Evolutionary conservation across 1,140 invertebrate species (phyloP).

Genomic region (Amyelois transitella): DNA sequence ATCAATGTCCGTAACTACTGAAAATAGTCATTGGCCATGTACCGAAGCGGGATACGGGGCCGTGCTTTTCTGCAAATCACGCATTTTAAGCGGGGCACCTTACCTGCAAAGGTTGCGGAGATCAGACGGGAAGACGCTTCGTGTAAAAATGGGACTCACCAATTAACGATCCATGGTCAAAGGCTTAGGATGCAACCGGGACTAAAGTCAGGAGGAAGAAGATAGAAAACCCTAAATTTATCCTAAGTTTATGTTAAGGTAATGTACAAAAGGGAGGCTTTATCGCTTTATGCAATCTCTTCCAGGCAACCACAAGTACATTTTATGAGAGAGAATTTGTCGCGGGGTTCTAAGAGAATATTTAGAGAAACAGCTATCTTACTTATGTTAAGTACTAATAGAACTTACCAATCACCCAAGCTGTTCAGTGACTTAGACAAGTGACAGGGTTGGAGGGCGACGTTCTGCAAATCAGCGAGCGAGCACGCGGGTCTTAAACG

Average conservation of each 20-base stretch:
- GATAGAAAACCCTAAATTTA: not conserved
- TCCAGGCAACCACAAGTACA: too few relatives aligned
- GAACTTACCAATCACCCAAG: conserved; percentile 38
- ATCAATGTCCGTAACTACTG: not conserved
- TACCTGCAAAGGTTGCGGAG: not conserved
- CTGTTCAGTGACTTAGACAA: conserved; percentile 45
- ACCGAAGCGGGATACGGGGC: too few relatives aligned
- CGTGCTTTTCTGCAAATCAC: too few relatives aligned
- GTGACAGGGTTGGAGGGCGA: conserved; percentile 21
- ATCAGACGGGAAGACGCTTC: not conserved
- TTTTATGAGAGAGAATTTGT: too few relatives aligned
- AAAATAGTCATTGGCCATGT: too few relatives aligned
- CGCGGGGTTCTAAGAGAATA: not conserved
- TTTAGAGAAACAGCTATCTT: not conserved
- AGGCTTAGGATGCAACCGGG: too few relatives aligned
- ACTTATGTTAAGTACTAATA: not conserved
- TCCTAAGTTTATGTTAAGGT: too few relatives aligned
- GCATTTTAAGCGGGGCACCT: not conserved
- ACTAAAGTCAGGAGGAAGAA: too few relatives aligned
- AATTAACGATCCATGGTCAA: not conserved
- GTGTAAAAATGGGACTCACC: not conserved
- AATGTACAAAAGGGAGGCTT: too few relatives aligned
- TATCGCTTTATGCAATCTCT: too few relatives aligned
- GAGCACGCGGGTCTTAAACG: conserved; percentile 49
- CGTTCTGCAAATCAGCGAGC: conserved; percentile 46